Percentiles rank a stretch among this genome's conserved stretches.
Evolutionary conservation across 2,888 invertebrate species (phyloP).

Genomic region (Eupithecia exiguata): DNA sequence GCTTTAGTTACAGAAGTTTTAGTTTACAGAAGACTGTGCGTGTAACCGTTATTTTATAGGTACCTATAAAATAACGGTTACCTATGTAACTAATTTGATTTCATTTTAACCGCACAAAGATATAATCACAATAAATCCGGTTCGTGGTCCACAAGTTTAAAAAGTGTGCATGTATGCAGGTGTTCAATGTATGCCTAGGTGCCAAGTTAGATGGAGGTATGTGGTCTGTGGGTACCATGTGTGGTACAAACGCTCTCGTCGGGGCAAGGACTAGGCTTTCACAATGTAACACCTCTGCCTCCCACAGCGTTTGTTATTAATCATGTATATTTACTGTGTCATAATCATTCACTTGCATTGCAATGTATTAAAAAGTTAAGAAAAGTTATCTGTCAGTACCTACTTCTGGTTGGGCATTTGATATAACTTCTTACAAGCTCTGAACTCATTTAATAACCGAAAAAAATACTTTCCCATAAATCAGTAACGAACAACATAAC

Average conservation of each 20-base stretch:
- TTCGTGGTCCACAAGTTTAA: background rate
- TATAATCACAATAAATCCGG: constrained; percentile 5
- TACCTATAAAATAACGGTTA: no score
- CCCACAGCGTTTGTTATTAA: constrained; percentile 28
- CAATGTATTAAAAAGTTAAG: background rate
- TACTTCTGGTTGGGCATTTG: background rate
- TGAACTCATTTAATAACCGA: background rate
- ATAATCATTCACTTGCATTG: constrained; percentile 3
- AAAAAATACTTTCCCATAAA: background rate
- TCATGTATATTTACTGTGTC: constrained; percentile 18
- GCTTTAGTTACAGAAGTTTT: no score
- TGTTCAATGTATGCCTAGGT: constrained; percentile 28
- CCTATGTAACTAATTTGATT: background rate
- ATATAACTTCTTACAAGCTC: background rate
- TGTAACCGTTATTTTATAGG: background rate
- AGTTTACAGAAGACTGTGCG: background rate
- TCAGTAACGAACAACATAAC: constrained; percentile 2
- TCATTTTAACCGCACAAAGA: background rate
- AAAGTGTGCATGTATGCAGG: constrained; percentile 26
- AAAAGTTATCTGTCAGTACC: background rate
- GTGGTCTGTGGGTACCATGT: constrained; percentile 11
- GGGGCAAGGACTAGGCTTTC: constrained; percentile 44
- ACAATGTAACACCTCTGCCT: constrained; percentile 28
- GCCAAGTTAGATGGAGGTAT: constrained; percentile 1
- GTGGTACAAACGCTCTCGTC: constrained; percentile 35